Conservation (phyloP, 2,888 invertebrate genomes). For the Gortyna flavago region DNA sequence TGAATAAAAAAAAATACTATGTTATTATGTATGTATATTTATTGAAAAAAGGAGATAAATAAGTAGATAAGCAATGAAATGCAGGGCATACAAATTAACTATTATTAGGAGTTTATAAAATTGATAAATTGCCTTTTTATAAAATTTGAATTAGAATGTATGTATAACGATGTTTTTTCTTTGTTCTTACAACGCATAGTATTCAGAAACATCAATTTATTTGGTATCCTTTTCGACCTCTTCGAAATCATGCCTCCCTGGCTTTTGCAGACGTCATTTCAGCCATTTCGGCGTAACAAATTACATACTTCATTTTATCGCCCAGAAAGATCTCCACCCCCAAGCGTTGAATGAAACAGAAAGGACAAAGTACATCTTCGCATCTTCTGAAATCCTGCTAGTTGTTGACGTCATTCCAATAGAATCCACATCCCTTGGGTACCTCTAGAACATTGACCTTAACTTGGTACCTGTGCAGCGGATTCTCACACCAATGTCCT, state of each 20-base stretch:
- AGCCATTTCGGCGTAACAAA: conserved; percentile 81
- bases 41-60: too few species aligned
- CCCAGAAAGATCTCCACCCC: conserved; percentile 59
- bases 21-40: background rate
- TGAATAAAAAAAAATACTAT: too few species aligned
- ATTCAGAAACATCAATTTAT: conserved; percentile 4
- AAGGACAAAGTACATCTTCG: conserved; percentile 77
- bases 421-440: conserved; percentile 88
- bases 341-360: conserved; percentile 71
- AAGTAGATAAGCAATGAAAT: background rate
- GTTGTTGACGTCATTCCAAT: conserved; percentile 91
- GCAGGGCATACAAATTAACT: background rate
- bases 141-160: background rate
- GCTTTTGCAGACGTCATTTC: conserved; percentile 78
- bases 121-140: background rate
- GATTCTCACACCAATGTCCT: conserved; percentile 19
- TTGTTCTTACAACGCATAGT: background rate
- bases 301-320: conserved; percentile 64
- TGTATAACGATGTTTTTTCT: conserved; percentile 1
- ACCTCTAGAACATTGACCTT: conserved; percentile 81
- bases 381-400: conserved; percentile 85
- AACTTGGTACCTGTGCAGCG: conserved; percentile 56
- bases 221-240: conserved; percentile 48
- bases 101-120: too few species aligned
- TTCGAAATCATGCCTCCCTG: conserved; percentile 71